A percentile compares a stretch with the other conserved stretches of the same genome.
phyloP scores from a whole-genome alignment of 1,140 invertebrate genomes.

The Apocrypta bakeri region DNA sequence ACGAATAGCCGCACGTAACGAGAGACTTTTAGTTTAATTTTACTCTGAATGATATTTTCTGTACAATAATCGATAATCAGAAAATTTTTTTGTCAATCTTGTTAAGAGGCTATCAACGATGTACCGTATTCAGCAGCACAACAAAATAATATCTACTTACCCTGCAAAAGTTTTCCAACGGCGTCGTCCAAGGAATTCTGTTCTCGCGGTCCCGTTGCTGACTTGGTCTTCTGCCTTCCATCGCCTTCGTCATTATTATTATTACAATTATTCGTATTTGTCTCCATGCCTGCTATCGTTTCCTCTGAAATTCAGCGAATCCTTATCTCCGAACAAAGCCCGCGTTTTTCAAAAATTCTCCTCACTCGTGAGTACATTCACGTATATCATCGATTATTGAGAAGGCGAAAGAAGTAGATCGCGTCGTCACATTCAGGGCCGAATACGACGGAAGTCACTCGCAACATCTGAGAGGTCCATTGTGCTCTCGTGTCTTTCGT shows the following conservation, averaged over 20 bases:
- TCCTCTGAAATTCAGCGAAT: not conserved
- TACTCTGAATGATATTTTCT: too few relatives aligned
- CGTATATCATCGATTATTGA: too few relatives aligned
- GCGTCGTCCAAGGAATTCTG: conserved; percentile 68
- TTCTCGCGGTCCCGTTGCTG: conserved; percentile 43
- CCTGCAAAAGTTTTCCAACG: conserved; percentile 71
- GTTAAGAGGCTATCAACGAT: too few relatives aligned
- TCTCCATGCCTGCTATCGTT: not conserved
- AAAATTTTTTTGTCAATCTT: too few relatives aligned
- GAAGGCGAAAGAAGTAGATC: not conserved
- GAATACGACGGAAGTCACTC: not conserved
- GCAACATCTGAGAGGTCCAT: not conserved
- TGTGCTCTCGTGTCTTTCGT: not conserved
- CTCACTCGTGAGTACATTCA: not conserved
- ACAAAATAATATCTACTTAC: too few relatives aligned
- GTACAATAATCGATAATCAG: too few relatives aligned
- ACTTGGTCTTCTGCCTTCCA: not conserved
- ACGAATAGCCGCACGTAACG: too few relatives aligned
- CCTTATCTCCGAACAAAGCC: not conserved
- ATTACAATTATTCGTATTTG: not conserved
- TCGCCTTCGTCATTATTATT: not conserved
- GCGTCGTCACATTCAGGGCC: too few relatives aligned
- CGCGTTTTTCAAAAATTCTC: not conserved
- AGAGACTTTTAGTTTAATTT: too few relatives aligned
- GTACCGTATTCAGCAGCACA: too few relatives aligned